These are phyloP conservation scores for Caenorhabditis wallacei DNA, from an alignment of 2,888 invertebrate species.

Conservation along the genomic window DNA sequence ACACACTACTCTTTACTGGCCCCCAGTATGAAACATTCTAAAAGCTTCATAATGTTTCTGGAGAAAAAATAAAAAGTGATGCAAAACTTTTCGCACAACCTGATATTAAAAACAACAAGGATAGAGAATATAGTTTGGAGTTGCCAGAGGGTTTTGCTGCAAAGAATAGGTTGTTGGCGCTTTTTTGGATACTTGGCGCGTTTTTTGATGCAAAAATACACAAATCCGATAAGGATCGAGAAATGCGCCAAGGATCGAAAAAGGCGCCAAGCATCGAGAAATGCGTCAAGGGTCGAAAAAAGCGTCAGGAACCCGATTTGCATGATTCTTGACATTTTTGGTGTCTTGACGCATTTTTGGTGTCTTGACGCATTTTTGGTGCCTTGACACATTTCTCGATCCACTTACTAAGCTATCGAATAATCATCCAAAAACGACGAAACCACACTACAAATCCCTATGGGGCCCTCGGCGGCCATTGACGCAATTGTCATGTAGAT, in stretches of 20 bases:
- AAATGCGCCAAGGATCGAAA: neutral
- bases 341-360: constrained; percentile 15
- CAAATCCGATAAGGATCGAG: neutral
- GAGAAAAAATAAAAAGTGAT: too few species aligned
- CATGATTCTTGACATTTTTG: neutral
- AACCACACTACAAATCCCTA: neutral
- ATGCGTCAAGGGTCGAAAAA: neutral
- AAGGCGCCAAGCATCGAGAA: neutral
- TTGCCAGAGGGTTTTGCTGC: too few species aligned
- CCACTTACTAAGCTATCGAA: neutral
- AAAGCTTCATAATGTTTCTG: too few species aligned
- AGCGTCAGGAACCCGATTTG: neutral
- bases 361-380: constrained; percentile 16
- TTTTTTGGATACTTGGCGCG: too few species aligned
- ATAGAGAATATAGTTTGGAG: too few species aligned
- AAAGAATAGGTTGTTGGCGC: too few species aligned
- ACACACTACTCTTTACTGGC: too few species aligned
- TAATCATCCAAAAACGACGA: neutral
- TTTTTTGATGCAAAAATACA: too few species aligned
- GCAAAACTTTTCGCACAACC: too few species aligned
- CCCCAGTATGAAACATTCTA: too few species aligned
- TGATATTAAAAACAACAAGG: too few species aligned
- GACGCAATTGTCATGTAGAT: constrained; percentile 1
- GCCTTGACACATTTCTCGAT: neutral
- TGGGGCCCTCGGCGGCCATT: neutral